A percentile compares a stretch with the other conserved stretches of the same genome.
Evolutionary conservation across 2,888 invertebrate species (phyloP).

Genomic region (Drosophila kuntzei): DNA sequence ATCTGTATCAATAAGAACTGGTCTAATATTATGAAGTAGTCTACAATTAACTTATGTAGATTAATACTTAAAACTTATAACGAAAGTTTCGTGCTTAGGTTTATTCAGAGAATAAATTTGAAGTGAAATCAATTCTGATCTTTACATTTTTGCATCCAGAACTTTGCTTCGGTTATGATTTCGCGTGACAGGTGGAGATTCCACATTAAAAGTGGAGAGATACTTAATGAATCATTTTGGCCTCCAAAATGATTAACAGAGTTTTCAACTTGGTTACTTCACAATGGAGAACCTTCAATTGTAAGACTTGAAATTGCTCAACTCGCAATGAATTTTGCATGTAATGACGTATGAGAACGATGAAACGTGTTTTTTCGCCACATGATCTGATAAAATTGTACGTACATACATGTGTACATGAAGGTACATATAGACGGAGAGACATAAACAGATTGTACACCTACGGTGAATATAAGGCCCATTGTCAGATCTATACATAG

Average conservation of each 20-base stretch:
- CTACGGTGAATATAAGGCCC: constrained; percentile 17
- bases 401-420: not conserved
- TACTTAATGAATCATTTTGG: not conserved
- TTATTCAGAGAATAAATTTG: not conserved
- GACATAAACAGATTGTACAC: constrained; percentile 1
- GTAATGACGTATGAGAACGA: constrained; percentile 40
- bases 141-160: not conserved
- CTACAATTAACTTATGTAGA: not conserved
- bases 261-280: constrained; percentile 11
- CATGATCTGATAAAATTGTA: constrained; percentile 48
- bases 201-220: not conserved
- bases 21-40: not conserved
- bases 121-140: not conserved
- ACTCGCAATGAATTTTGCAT: constrained; percentile 23
- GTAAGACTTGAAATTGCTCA: constrained; percentile 24
- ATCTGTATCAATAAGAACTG: not conserved
- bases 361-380: constrained; percentile 46
- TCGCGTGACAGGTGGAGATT: not conserved
- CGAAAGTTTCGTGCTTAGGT: constrained; percentile 1
- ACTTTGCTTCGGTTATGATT: not conserved
- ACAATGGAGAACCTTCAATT: constrained; percentile 48
- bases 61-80: not conserved
- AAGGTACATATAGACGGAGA: not conserved
- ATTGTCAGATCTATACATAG: constrained; percentile 40
- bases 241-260: constrained; percentile 23